These are phyloP conservation scores for Drosophila atripex DNA, from an alignment of 2,888 invertebrate species.

Conservation along the genomic window DNA sequence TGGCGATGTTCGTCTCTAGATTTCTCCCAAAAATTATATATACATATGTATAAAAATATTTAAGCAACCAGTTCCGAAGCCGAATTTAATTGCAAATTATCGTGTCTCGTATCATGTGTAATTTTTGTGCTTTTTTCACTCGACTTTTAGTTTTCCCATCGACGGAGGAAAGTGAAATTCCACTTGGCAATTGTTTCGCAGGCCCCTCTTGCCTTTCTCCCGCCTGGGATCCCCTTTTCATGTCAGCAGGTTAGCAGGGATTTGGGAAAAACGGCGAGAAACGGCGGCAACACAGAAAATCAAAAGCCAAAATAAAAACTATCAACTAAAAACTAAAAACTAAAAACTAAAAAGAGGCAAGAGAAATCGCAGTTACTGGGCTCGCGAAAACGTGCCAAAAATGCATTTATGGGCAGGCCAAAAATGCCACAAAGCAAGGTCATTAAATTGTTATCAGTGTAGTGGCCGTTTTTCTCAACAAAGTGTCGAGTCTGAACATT, in stretches of 20 bases:
- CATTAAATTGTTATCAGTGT: constrained; percentile 37
- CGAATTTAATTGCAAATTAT: constrained; percentile 72
- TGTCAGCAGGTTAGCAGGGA: constrained; percentile 77
- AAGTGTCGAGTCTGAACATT: neutral
- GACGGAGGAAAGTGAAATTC: constrained; percentile 68
- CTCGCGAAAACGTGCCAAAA: constrained; percentile 46
- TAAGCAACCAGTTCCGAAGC: constrained; percentile 61
- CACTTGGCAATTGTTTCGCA: constrained; percentile 41
- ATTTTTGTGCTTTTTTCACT: constrained; percentile 38
- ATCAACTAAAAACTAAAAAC: constrained; percentile 1
- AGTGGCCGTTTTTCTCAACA: constrained; percentile 2
- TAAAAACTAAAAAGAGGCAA: no score
- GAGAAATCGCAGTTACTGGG: constrained; percentile 55
- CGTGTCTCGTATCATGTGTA: constrained; percentile 54
- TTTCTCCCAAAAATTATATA: constrained; percentile 56
- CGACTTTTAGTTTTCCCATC: constrained; percentile 59
- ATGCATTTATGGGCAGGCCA: constrained; percentile 32
- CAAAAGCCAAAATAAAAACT: neutral
- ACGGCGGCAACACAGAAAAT: neutral
- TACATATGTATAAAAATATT: constrained; percentile 26
- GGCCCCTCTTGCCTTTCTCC: constrained; percentile 16
- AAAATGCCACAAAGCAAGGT: constrained; percentile 38
- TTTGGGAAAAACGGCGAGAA: constrained; percentile 56
- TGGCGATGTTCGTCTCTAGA: constrained; percentile 50
- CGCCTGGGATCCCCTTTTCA: constrained; percentile 46